A percentile compares a stretch with the other conserved stretches of the same genome.
These are phyloP conservation scores for Cromileptes altivelis DNA, from an alignment of 2,113 vertebrate genomes.

Conservation along the genomic window DNA sequence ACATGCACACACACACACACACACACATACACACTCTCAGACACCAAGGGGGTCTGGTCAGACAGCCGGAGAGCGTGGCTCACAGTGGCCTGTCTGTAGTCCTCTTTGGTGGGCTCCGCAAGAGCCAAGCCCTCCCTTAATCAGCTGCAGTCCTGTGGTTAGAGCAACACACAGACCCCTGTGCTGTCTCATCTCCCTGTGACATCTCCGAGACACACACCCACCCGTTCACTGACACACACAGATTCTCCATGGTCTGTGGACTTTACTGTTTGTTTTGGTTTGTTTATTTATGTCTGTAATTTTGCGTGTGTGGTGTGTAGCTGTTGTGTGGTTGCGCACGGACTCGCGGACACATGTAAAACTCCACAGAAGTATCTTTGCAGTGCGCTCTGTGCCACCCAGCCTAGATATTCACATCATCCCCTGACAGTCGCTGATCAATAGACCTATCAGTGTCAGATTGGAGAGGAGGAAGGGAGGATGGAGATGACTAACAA, in stretches of 20 bases:
- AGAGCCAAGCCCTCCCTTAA: conserved; percentile 52
- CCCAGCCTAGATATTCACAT: conserved; percentile 45
- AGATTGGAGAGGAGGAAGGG: conserved; percentile 18
- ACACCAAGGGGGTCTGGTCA: conserved; percentile 56
- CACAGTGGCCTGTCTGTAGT: conserved; percentile 74
- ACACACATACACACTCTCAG: conserved; percentile 16
- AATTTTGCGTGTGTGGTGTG: conserved; percentile 49
- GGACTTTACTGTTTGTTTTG: conserved; percentile 57
- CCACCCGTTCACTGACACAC: conserved; percentile 22
- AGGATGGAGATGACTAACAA: conserved; percentile 42
- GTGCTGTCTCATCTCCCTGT: conserved; percentile 69
- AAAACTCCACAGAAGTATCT: conserved; percentile 47
- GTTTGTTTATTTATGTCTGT: conserved; percentile 66
- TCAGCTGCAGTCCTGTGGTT: conserved; percentile 64
- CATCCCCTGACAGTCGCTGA: conserved; percentile 42
- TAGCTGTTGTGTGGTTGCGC: conserved; percentile 24
- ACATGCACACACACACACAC: neutral
- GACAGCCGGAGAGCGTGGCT: conserved; percentile 47
- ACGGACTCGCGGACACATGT: neutral
- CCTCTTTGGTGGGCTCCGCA: conserved; percentile 66
- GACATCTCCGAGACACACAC: conserved; percentile 55
- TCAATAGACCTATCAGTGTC: conserved; percentile 74
- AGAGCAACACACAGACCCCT: conserved; percentile 66
- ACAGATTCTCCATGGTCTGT: conserved; percentile 65
- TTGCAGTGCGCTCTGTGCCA: conserved; percentile 37